Evolutionary conservation across 2,888 invertebrate species (phyloP).

Genomic region (Patella depressa): DNA sequence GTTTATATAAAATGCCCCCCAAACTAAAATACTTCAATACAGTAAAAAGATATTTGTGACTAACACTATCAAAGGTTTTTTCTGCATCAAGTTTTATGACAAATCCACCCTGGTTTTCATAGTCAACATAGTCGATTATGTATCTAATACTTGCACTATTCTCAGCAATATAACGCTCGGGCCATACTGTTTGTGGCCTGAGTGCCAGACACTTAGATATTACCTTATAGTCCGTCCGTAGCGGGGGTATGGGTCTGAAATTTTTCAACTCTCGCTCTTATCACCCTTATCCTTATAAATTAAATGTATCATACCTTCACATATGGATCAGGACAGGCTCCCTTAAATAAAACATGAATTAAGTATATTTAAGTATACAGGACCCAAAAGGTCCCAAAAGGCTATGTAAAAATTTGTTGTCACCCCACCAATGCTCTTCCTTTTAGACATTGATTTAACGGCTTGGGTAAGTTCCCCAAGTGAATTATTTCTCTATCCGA

Average conservation of each 20-base stretch:
- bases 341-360: slow-evolving; percentile 24
- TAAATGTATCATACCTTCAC: slow-evolving; percentile 27
- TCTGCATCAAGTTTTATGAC: slow-evolving; percentile 45
- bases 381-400: slow-evolving; percentile 11
- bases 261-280: slow-evolving; percentile 33
- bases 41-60: slow-evolving; percentile 36
- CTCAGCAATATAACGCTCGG: slow-evolving; percentile 37
- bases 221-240: slow-evolving; percentile 44
- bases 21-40: slow-evolving; percentile 12
- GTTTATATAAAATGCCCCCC: slow-evolving; percentile 11
- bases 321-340: slow-evolving; percentile 26
- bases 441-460: slow-evolving; percentile 28
- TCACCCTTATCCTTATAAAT: slow-evolving; percentile 40
- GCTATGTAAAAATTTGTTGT: slow-evolving; percentile 12
- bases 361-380: slow-evolving; percentile 25
- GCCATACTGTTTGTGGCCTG: slow-evolving; percentile 31
- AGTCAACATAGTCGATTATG: slow-evolving; percentile 38
- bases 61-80: slow-evolving; percentile 47
- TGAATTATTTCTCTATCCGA: slow-evolving; percentile 6
- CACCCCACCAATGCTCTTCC: slow-evolving; percentile 24
- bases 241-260: slow-evolving; percentile 43
- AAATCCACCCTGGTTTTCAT: slow-evolving; percentile 34
- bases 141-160: slow-evolving; percentile 39
- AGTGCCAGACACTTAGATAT: slow-evolving; percentile 23
- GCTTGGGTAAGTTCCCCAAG: slow-evolving; percentile 15